These are phyloP conservation scores for Nemopilema nomurai DNA, from an alignment of 30 jellyfish, hydroid and myxozoan species.

Conservation along the genomic window DNA sequence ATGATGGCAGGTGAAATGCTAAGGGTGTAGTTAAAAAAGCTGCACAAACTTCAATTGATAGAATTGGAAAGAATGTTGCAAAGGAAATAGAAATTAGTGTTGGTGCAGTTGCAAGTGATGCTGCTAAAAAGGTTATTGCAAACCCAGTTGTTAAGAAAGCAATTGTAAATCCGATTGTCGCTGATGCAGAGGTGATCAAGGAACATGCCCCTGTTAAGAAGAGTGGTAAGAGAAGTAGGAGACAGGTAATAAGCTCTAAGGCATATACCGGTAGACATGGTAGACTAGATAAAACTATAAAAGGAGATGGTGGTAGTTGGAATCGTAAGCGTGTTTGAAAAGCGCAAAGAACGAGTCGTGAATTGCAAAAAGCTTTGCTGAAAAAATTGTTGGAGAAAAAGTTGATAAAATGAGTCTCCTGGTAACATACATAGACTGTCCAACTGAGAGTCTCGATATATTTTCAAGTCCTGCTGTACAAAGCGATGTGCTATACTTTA, in stretches of 20 bases:
- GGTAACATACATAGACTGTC: not conserved
- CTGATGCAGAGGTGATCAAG: not conserved
- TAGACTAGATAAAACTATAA: not conserved
- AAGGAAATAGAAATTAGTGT: too few species aligned
- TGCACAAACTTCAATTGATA: not conserved
- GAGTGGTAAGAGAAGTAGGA: not conserved
- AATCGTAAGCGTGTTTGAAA: not conserved
- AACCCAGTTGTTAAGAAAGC: not conserved
- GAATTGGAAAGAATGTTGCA: not conserved
- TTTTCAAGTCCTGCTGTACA: not conserved
- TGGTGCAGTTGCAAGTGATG: not conserved
- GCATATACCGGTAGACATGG: not conserved
- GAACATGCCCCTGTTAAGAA: not conserved
- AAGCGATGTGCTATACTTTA: not conserved
- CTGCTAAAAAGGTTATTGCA: not conserved
- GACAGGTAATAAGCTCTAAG: not conserved
- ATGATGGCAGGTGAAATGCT: not conserved
- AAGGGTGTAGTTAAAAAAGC: not conserved
- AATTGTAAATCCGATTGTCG: too few species aligned
- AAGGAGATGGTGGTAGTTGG: not conserved
- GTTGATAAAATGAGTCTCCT: not conserved
- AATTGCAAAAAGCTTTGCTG: conserved; percentile 7
- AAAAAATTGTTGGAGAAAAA: not conserved
- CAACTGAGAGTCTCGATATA: not conserved
- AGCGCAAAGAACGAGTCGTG: not conserved